Percentiles rank a stretch among this genome's conserved stretches.
Evolutionary conservation across 2,888 invertebrate genomes (phyloP).

Genomic region (Dromius quadrimaculatus): DNA sequence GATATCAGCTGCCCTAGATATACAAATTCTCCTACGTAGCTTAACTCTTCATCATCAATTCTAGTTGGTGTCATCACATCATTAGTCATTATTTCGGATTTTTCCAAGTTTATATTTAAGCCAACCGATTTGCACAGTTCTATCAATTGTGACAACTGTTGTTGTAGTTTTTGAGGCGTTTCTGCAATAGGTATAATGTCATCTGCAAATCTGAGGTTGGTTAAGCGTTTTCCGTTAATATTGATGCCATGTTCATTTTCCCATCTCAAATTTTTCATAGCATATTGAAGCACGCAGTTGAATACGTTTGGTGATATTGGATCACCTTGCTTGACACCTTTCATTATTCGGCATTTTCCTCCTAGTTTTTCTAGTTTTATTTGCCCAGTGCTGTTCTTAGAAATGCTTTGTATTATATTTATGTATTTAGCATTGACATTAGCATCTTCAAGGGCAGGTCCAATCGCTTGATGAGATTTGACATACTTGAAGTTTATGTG

Average conservation of each 20-base stretch:
- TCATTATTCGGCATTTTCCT: neutral
- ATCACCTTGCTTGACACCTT: neutral
- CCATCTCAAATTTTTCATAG: neutral
- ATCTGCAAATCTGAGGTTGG: neutral
- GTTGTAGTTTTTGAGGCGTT: neutral
- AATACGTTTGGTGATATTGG: constrained; percentile 4
- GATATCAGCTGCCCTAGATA: constrained; percentile 37
- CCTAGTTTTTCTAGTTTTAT: constrained; percentile 9
- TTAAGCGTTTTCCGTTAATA: constrained; percentile 3
- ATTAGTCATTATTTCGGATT: constrained; percentile 9
- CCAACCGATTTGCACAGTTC: neutral
- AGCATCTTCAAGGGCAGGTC: neutral
- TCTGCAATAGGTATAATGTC: neutral
- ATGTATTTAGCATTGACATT: neutral
- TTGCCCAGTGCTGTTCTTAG: neutral
- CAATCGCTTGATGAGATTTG: neutral
- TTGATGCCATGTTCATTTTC: neutral
- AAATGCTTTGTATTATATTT: neutral
- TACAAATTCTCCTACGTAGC: constrained; percentile 6
- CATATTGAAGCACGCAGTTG: constrained; percentile 9
- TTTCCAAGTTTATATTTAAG: constrained; percentile 2
- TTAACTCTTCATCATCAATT: neutral
- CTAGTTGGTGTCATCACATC: neutral
- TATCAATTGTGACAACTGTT: neutral
- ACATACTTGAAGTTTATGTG: no score